These are phyloP conservation scores for Hyalella azteca DNA, from an alignment of 2,888 invertebrate genomes.

Conservation along the genomic window DNA sequence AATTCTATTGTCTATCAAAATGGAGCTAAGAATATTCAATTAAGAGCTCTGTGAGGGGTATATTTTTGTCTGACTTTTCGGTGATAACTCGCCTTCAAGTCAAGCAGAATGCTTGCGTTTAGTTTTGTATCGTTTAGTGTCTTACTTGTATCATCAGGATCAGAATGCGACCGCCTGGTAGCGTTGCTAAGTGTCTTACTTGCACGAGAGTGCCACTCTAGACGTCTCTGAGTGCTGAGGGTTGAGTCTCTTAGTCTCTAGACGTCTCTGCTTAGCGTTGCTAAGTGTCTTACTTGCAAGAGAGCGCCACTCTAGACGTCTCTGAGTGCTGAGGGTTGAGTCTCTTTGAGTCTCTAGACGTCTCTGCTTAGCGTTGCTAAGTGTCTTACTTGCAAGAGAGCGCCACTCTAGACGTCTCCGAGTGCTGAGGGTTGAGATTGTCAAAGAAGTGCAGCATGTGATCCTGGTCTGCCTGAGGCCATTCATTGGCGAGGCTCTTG, in stretches of 20 bases:
- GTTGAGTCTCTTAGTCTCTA: too few relatives aligned
- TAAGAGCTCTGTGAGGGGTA: too few relatives aligned
- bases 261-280: too few relatives aligned
- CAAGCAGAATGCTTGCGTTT: too few relatives aligned
- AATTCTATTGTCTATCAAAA: too few relatives aligned
- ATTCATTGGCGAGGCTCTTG: constrained; percentile 46
- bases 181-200: too few relatives aligned
- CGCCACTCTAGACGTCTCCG: constrained; percentile 49
- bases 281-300: constrained; percentile 58
- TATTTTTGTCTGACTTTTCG: too few relatives aligned
- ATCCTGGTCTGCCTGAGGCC: constrained; percentile 43
- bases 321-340: constrained; percentile 49
- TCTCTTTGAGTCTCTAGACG: not conserved
- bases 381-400: constrained; percentile 53
- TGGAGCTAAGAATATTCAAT: too few relatives aligned
- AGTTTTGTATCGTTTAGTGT: too few relatives aligned
- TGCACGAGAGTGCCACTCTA: constrained; percentile 52
- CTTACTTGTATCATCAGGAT: too few relatives aligned
- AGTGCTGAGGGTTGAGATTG: constrained; percentile 44
- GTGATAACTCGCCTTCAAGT: too few relatives aligned
- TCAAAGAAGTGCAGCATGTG: constrained; percentile 47
- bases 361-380: not conserved
- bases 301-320: constrained; percentile 44
- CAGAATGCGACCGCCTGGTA: too few relatives aligned
- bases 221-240: constrained; percentile 45